Conservation (phyloP, 2,888 invertebrate species). For the Plagiodera versicolora region DNA sequence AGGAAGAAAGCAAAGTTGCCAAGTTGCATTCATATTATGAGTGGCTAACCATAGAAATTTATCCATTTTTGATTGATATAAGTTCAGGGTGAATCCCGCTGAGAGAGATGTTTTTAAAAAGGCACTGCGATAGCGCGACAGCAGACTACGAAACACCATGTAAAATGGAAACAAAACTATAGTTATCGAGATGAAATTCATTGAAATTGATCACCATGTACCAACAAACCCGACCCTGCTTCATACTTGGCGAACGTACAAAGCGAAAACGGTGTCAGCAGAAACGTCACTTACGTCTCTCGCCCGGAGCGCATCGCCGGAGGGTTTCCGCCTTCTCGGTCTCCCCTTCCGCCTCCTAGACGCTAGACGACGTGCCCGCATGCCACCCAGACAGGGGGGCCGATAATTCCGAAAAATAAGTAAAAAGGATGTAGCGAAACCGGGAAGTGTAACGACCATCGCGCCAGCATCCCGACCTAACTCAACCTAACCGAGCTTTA, state of each 20-base stretch:
- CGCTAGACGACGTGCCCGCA: background rate
- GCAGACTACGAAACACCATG: too few relatives aligned
- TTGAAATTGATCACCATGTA: background rate
- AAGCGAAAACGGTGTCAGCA: background rate
- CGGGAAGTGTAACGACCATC: background rate
- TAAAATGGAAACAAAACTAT: too few relatives aligned
- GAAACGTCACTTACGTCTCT: background rate
- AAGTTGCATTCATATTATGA: too few relatives aligned
- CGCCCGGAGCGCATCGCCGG: background rate
- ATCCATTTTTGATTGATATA: too few relatives aligned
- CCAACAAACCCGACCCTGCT: background rate
- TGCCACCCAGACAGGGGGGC: background rate
- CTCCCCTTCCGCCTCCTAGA: background rate
- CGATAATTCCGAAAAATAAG: background rate
- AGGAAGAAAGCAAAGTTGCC: too few relatives aligned
- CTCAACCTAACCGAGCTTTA: conserved; percentile 11
- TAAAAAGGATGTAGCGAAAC: conserved; percentile 5
- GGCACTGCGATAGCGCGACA: too few relatives aligned
- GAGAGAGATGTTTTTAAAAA: too few relatives aligned
- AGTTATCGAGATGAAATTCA: too few relatives aligned
- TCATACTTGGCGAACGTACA: background rate
- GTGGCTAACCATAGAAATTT: too few relatives aligned
- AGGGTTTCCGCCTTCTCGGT: too few relatives aligned
- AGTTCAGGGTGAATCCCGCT: too few relatives aligned
- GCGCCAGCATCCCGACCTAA: background rate